Base-by-base conservation (phyloP, 2,113 vertebrate species). In the Paratilapia polleni region DNA sequence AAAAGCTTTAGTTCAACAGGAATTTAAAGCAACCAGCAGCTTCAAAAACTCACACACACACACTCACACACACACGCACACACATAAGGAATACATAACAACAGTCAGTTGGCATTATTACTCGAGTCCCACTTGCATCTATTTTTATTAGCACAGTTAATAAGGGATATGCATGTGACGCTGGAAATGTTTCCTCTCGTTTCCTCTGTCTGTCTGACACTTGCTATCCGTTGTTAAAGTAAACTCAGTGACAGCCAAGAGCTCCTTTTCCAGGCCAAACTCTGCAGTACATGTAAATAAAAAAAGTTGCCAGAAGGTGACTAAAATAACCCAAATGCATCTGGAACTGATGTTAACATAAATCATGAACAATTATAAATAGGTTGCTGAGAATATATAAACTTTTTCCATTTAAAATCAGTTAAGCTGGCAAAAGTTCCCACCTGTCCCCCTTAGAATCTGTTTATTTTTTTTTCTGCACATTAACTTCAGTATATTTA, bases 131-230 rank as follows among this genome's bases (percentile, higher is more conserved):
- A 12, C 73, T 41, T 54, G 84, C 8, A 1, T 89, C 87, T 93
- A 87, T 90, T 90, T 92, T 87, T 87, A 88, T 85, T 70, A 87
- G 43, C 1, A 6, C 61, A 80, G 88, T 85, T 90, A 88, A 87
- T 90, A 56, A 62, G 52, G 76, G 84, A 68, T 59, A 20, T 76
- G 70, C 22, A 41, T 43, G 68, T 41, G 85, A 68, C 3, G 26
- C 10, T 78, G 64, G 79, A 86, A 24, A 68, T 82, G 58, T 54
- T 80, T 77, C 75, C 59, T 60, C 75, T 70, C 34, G 54, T 77
- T 85, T 89, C 83, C 81, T 86, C 9, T 82, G n/a, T 6, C n/a
- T 13, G 13, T 56, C n/a, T 38, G 80, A 24, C 61, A 2, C 34
- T 56, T 57, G 31, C 52, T 24, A 10, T 36, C 28, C 4, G 9